Evolutionary conservation across 2,888 invertebrate species (phyloP), one percentile per base, ranked within the genome.

Genomic region (Mesoligia furuncula): DNA sequence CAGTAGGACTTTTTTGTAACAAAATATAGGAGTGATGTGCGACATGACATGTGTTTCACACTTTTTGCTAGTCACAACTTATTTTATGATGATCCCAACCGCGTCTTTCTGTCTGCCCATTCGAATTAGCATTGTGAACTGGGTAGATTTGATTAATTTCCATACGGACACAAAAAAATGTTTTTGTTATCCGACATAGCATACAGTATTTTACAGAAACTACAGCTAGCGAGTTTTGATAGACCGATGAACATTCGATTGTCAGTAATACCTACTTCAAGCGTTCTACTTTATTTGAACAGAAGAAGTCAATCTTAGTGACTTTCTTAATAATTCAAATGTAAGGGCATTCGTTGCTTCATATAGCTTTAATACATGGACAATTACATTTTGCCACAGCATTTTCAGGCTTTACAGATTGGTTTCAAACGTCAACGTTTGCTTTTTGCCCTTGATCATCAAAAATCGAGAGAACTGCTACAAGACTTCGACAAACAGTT

Each of bases 1-100:
- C 67, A 73, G 65, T 62, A 31, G 59, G 15, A 31, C 27, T 54
- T 84, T 80, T 85, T 61, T 76, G 71, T 83, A 45, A 48, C 76
- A 68, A 67, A n/a, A 36, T 48, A 9, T 36, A 71, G 15, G 8
- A 66, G 24, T 81, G 17, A 71, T 61, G 72, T 77, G 69, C 51
- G 66, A 72, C 31, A 9, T 62, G 72, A 73, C 61, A 66, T 45
- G 31, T 85, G 69, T 65, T 81, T 66, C 27, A 24, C 17, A 57
- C 48, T 17, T 45, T 15, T 70, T n/a, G 48, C 48, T 27, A 70
- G 42, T 24, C 24, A 17, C 5, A 8, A 24, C 15, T 15, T 36
- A 66, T 77, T 69, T 65, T 45, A n/a, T 68, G 24, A 15, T 27
- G 36, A 5, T 7, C 17, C 20, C 1, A 27, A 24, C 2, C 13